Evolutionary conservation across 2,797 vertebrate species (phyloP).

Genomic region (Acridotheres tristis): DNA sequence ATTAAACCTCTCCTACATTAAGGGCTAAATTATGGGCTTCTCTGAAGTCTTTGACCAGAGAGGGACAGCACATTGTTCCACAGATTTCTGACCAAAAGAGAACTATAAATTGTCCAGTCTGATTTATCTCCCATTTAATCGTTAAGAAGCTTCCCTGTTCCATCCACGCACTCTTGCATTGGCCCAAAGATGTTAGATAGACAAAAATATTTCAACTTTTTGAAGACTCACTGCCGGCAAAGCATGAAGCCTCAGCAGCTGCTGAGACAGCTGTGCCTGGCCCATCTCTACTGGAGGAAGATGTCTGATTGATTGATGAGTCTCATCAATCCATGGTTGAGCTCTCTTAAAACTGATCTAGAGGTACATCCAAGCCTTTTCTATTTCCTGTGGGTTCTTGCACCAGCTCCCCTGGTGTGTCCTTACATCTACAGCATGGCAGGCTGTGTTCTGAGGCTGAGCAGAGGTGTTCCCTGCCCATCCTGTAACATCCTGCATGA

Average conservation of each 20-base stretch:
- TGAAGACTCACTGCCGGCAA: rapidly evolving
- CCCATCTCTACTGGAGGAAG: background rate
- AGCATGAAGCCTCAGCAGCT: background rate
- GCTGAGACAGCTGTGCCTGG: background rate
- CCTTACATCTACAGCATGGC: rapidly evolving
- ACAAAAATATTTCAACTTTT: background rate
- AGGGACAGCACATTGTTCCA: background rate
- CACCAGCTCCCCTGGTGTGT: background rate
- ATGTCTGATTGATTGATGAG: background rate
- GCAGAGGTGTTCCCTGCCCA: background rate
- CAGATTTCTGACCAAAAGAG: background rate
- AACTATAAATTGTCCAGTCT: background rate
- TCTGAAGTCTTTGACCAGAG: background rate
- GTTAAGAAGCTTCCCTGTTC: background rate
- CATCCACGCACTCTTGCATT: background rate
- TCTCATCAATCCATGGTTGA: background rate
- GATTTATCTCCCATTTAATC: background rate
- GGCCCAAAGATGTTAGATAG: background rate
- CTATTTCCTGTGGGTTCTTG: background rate
- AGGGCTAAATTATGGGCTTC: background rate
- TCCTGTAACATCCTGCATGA: background rate
- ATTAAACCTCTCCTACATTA: constrained; percentile 18
- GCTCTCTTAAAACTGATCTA: background rate
- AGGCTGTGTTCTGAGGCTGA: background rate
- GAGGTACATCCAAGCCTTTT: background rate